These are phyloP conservation scores for Oxycera nigricornis DNA, from an alignment of 2,888 invertebrate genomes.

Conservation along the genomic window DNA sequence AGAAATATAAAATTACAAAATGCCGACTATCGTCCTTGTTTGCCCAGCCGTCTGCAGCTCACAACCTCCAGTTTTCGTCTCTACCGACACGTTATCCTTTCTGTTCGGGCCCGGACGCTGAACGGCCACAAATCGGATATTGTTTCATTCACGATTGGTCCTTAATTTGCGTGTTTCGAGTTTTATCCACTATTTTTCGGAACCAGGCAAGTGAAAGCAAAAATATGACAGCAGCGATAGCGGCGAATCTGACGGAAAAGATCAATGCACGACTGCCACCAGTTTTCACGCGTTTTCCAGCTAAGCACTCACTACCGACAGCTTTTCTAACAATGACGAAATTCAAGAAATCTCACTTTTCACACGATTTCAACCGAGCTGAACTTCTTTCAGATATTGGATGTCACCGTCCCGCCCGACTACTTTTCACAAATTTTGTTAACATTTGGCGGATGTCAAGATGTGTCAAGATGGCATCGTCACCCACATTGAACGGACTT, in stretches of 20 bases:
- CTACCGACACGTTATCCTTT: background rate
- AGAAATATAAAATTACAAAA: too few relatives aligned
- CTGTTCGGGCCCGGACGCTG: background rate
- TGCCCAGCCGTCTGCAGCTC: background rate
- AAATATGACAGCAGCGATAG: background rate
- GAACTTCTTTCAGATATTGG: slow-evolving; percentile 2
- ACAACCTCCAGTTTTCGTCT: background rate
- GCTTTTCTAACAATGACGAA: too few relatives aligned
- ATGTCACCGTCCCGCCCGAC: slow-evolving; percentile 45
- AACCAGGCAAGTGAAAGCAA: slow-evolving; percentile 1
- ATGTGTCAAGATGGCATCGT: too few relatives aligned
- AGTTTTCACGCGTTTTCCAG: background rate
- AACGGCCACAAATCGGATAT: background rate
- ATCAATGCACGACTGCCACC: background rate
- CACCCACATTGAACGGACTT: too few relatives aligned
- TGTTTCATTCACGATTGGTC: background rate
- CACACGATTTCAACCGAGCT: background rate
- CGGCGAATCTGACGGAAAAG: background rate
- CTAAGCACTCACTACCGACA: background rate
- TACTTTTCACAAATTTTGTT: slow-evolving; percentile 42
- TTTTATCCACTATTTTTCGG: background rate
- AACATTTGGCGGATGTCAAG: too few relatives aligned
- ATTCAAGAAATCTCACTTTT: background rate
- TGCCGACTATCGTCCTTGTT: slow-evolving; percentile 13
- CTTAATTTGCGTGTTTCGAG: background rate